These are phyloP conservation scores for Aphaenogaster ashmeadi DNA, from an alignment of 1,140 invertebrate species.

Conservation along the genomic window DNA sequence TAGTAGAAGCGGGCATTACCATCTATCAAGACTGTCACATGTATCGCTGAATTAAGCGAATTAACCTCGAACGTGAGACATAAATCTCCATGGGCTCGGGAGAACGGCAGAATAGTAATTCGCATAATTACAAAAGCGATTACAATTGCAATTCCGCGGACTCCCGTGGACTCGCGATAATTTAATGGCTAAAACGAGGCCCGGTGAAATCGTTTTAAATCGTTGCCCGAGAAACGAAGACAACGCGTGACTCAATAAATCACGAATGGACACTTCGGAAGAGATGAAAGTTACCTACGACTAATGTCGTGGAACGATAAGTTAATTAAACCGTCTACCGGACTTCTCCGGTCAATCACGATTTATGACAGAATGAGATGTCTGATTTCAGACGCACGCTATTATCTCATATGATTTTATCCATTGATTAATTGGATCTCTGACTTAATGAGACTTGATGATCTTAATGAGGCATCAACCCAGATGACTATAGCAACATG, in stretches of 20 bases:
- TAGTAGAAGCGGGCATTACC: background rate
- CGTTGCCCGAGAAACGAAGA: background rate
- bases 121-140: conserved; percentile 16
- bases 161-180: background rate
- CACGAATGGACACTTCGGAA: background rate
- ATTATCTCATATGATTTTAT: conserved; percentile 15
- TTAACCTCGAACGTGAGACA: conserved; percentile 22
- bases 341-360: background rate
- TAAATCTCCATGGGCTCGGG: background rate
- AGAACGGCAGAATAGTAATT: conserved; percentile 24
- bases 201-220: conserved; percentile 19
- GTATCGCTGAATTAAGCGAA: conserved; percentile 38
- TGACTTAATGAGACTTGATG: conserved; percentile 6
- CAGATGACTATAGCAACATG: background rate
- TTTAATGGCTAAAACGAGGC: background rate
- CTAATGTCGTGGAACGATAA: background rate
- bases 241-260: conserved; percentile 12
- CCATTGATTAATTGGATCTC: conserved; percentile 26
- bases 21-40: conserved; percentile 15
- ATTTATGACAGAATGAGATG: conserved; percentile 11
- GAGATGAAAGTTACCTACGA: background rate
- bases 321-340: conserved; percentile 7
- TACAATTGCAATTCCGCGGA: conserved; percentile 3
- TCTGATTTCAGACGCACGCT: background rate
- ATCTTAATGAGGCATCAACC: conserved; percentile 29